These are phyloP conservation scores for Passer montanus DNA, from an alignment of 2,113 vertebrate species.

Conservation along the genomic window DNA sequence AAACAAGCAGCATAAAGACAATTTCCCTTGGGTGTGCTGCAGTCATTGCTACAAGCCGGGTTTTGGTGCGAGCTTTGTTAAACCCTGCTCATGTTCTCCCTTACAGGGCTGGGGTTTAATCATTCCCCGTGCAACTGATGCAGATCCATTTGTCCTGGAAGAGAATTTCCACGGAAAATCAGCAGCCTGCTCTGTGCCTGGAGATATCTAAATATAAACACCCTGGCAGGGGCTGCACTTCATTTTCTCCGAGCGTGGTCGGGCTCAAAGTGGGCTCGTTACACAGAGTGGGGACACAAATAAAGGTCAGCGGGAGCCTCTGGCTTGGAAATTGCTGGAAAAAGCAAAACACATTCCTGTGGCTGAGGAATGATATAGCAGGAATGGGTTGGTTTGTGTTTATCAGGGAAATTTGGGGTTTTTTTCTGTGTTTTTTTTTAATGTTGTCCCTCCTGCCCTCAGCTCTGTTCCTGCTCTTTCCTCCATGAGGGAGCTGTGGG, in stretches of 20 bases:
- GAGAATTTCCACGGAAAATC: not conserved
- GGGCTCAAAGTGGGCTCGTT: not conserved
- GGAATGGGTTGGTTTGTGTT: not conserved
- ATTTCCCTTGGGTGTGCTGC: not conserved
- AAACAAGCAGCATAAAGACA: not conserved
- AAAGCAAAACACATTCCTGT: rapidly evolving
- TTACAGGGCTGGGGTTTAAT: not conserved
- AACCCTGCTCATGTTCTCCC: not conserved
- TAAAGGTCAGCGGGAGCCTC: not conserved
- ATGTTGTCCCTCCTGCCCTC: rapidly evolving
- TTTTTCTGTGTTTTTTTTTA: not conserved
- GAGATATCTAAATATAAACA: not conserved
- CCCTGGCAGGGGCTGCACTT: not conserved
- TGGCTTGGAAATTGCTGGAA: not conserved
- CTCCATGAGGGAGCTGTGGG: not conserved
- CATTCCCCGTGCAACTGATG: not conserved
- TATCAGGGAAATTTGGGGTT: not conserved
- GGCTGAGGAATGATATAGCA: not conserved
- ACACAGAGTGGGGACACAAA: not conserved
- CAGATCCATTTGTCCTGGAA: not conserved
- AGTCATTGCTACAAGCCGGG: not conserved
- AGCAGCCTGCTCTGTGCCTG: not conserved
- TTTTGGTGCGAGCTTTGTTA: not conserved
- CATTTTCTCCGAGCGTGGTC: not conserved
- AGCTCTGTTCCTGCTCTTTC: not conserved